A percentile compares a stretch with the other conserved stretches of the same genome.
Conservation (phyloP, 2,888 invertebrate species). For the Oscheius sp. region DNA sequence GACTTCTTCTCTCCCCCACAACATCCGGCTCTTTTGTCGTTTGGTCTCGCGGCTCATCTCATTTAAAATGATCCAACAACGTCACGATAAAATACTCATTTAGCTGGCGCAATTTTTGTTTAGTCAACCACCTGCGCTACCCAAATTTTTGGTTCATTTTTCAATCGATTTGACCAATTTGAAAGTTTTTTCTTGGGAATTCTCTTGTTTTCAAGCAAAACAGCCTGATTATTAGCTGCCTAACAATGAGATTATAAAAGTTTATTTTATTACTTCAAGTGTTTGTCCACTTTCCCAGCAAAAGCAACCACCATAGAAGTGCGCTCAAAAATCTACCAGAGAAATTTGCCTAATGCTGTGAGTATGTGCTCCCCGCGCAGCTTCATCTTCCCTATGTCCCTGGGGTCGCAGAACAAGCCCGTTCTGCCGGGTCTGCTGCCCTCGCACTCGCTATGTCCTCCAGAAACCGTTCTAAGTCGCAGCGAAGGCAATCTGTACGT, state of each 20-base stretch:
- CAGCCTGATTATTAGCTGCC: neutral
- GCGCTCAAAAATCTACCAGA: neutral
- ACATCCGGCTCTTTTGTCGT: slow-evolving; percentile 10
- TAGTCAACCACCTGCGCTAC: too few species aligned
- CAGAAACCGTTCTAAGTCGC: slow-evolving; percentile 21
- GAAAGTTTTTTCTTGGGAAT: neutral
- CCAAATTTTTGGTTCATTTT: too few species aligned
- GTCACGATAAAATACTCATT: neutral
- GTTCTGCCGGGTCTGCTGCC: slow-evolving; percentile 13
- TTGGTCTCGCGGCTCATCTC: neutral
- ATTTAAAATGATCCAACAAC: neutral
- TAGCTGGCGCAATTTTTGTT: too few species aligned
- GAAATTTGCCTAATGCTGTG: slow-evolving; percentile 11
- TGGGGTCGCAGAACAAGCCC: slow-evolving; percentile 23
- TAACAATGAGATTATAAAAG: neutral
- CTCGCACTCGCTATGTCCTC: slow-evolving; percentile 5
- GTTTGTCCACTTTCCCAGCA: neutral
- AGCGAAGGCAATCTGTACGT: slow-evolving; percentile 11
- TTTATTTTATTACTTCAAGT: neutral
- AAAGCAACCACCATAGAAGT: too few species aligned
- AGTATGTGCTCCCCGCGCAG: slow-evolving; percentile 20
- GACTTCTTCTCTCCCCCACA: neutral
- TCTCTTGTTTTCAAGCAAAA: neutral
- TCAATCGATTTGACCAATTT: too few species aligned
- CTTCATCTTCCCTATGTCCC: slow-evolving; percentile 28